phyloP scores from a whole-genome alignment of 2,797 vertebrate genomes.

The Rhinella marina region DNA sequence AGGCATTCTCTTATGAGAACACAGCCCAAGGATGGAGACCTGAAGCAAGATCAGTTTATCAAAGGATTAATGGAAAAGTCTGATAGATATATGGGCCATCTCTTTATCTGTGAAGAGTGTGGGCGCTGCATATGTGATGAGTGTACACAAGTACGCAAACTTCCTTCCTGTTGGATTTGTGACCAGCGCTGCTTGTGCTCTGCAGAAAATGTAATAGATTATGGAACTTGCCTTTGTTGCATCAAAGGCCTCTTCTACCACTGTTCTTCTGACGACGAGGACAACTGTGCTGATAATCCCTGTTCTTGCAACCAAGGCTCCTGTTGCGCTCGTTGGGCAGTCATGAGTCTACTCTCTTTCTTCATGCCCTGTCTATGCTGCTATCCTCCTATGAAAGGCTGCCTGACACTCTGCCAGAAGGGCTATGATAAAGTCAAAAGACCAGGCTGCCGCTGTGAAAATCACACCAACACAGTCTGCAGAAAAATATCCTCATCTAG shows the following conservation, averaged over 20 bases:
- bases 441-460: conserved; percentile 94
- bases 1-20: conserved; percentile 80
- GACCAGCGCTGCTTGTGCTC: conserved; percentile 94
- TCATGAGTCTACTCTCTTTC: conserved; percentile 88
- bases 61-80: conserved; percentile 78
- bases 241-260: conserved; percentile 97
- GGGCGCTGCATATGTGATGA: conserved; percentile 92
- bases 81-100: conserved; percentile 77
- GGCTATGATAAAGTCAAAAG: conserved; percentile 87
- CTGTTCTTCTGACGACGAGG: conserved; percentile 94
- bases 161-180: conserved; percentile 94
- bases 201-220: conserved; percentile 87
- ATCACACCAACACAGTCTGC: conserved; percentile 94
- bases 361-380: conserved; percentile 98
- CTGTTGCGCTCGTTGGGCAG: conserved; percentile 88
- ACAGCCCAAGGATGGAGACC: conserved; percentile 81
- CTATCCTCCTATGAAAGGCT: conserved; percentile 93
- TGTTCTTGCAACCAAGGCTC: conserved; percentile 88
- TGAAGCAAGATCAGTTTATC: conserved; percentile 81
- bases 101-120: conserved; percentile 91
- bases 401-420: conserved; percentile 90
- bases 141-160: conserved; percentile 85
- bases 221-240: conserved; percentile 93
- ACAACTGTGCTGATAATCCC: conserved; percentile 93
- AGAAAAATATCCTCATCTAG: conserved; percentile 90